These are phyloP conservation scores for Spodoptera exigua DNA, from an alignment of 2,888 invertebrate genomes.

Conservation along the genomic window DNA sequence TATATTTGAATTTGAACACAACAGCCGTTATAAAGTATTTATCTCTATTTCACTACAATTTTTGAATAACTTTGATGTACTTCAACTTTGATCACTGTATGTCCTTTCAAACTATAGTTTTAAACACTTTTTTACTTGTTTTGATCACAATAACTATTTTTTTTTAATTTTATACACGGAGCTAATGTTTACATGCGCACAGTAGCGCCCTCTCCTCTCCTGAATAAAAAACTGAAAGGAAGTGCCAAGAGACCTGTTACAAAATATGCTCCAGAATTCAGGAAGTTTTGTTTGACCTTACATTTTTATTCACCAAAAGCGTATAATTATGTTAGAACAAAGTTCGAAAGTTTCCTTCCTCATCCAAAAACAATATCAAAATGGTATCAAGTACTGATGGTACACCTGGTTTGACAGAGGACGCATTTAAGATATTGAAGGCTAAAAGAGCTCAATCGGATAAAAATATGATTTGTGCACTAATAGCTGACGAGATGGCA, in stretches of 20 bases:
- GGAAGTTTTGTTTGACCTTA: constrained; percentile 50
- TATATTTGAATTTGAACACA: too few species aligned
- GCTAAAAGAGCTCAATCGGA: constrained; percentile 34
- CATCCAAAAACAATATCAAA: constrained; percentile 48
- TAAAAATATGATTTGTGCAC: constrained; percentile 36
- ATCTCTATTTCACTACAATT: too few species aligned
- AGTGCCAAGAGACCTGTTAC: constrained; percentile 17
- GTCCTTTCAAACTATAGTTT: too few species aligned
- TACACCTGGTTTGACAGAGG: constrained; percentile 47
- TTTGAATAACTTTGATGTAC: too few species aligned
- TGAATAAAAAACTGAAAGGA: constrained; percentile 41
- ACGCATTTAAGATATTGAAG: constrained; percentile 45
- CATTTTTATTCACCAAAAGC: constrained; percentile 46
- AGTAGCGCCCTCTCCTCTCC: too few species aligned
- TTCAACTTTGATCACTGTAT: too few species aligned
- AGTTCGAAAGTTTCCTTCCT: constrained; percentile 52
- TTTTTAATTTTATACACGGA: too few species aligned
- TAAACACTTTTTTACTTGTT: too few species aligned
- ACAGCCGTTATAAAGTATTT: too few species aligned
- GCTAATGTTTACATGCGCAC: too few species aligned
- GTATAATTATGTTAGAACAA: constrained; percentile 48
- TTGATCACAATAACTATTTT: too few species aligned
- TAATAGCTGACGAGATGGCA: constrained; percentile 53
- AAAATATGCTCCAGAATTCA: constrained; percentile 40
- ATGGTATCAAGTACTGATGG: constrained; percentile 50